Evolutionary conservation across 1,140 invertebrate species (phyloP), one percentile per base, ranked within the genome.

Genomic region (Mamestra configurata): DNA sequence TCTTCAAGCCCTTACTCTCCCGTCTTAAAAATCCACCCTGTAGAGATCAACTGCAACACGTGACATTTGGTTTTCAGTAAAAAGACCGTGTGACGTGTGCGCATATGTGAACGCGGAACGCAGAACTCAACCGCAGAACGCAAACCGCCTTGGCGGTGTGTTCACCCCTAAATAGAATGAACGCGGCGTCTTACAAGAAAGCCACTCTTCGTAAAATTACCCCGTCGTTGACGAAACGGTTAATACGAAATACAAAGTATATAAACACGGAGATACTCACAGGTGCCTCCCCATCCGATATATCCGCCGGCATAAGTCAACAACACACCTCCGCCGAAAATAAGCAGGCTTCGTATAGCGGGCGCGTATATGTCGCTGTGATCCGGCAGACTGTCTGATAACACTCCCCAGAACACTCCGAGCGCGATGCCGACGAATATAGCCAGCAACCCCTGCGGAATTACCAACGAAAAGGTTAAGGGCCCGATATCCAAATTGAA

Each of bases 291-390:
- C 86, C 98, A 97, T 51, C 97, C 97, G 46, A 98, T 93, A 57
- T 96, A 95, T 85, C 97, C 97, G 86, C 97, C 97, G 24, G 97
- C 97, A 89, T 98, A 98, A 27, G 98, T 97, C 43, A 97, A 96
- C 79, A 98, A 92, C 76, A 98, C 88, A 8, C 98, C 98, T 64
- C 97, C 98, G 24, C 96, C 95, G 31, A 98, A 95, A 66, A 98
- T 94, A 89, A 98, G 96, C 77, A 98, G 87, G 72, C 97, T 97
- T 55, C 97, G 94, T 79, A 98, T 86, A 0, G 97, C 97, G 13
- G 97, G 97, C 70, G 97, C 96, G 89, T 97, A 98, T 15, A 97
- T 96, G 86, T 98, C 97, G 46, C 96, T 96, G 86, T 97, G 97
- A 90, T 98, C 97, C 0, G 97, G 97, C 53, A 97, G 93, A 61